Base-by-base conservation (phyloP, 2,797 vertebrate genomes). In the Anniella stebbinsi region DNA sequence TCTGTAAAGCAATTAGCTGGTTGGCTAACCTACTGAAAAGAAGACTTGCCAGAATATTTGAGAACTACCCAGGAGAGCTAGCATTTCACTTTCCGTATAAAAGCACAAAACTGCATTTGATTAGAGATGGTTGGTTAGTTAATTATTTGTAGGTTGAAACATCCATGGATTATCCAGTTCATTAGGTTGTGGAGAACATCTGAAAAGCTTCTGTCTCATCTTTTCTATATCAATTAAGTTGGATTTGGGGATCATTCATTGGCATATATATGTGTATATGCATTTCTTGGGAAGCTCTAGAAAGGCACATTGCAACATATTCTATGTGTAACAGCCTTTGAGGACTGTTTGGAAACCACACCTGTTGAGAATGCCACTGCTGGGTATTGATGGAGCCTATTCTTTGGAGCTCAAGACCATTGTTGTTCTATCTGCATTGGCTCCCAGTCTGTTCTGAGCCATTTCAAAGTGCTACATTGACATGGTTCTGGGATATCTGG, bases 71-170 rank as follows among this genome's bases (percentile, higher is more conserved):
- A 63, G 66, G 89, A 90, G 89, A 90, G 38, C 67, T 51, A 36
- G 66, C 36, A 86, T 86, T 90, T 78, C 17, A 30, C 70, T 88
- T 89, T n/a, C 13, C 63, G 33, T 73, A 73, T 63, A 66, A 73
- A 45, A 38, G 45, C n/a, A 51, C 80, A 91, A 72, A 72, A 80
- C 45, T 66, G n/a, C 33, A 36, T 88, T 88, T 91, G 81, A 91
- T 91, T 91, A 80, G 87, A 85, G 66, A 88, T 80, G 76, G 66
- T 80, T 85, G 54, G 76, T 67, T 85, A 88, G 54, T 88, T 87
- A 83, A 87, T 87, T 88, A 84, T 88, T 63, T 88, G 38, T 85
- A 63, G n/a, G 67, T 48, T 75, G n/a, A 80, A 54, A 78, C 54
- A 91, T 75, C 41, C 38, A 80, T 73, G 45, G 76, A 88, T 88